A percentile compares a stretch with the other conserved stretches of the same genome.
phyloP scores from a whole-genome alignment of 2,797 vertebrate species.

The Sciurus carolinensis region DNA sequence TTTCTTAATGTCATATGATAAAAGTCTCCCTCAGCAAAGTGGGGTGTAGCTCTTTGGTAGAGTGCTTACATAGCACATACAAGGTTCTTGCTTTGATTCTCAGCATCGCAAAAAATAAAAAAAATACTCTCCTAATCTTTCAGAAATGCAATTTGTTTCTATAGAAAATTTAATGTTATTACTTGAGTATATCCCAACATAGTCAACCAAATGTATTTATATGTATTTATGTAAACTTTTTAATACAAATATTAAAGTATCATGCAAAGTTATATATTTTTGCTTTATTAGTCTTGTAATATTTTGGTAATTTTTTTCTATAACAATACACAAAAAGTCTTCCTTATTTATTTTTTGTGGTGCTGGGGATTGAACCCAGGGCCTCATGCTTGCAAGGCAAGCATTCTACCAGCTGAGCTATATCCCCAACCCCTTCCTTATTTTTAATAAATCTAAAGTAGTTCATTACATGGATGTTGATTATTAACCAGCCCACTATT shows the following conservation, averaged over 20 bases:
- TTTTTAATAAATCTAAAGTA: conserved; percentile 19
- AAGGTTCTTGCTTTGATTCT: neutral
- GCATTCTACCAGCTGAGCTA: too few species aligned
- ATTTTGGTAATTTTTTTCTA: conserved; percentile 35
- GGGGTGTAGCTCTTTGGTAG: neutral
- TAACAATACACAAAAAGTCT: neutral
- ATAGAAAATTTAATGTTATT: neutral
- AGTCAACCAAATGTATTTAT: neutral
- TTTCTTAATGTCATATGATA: neutral
- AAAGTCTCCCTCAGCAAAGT: neutral
- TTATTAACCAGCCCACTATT: neutral
- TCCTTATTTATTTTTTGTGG: neutral
- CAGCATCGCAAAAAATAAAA: neutral
- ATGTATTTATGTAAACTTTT: neutral
- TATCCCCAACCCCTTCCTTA: neutral
- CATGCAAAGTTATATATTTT: neutral
- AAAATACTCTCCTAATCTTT: neutral
- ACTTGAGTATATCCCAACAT: conserved; percentile 33
- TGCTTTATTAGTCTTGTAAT: neutral
- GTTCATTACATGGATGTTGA: neutral
- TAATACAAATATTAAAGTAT: neutral
- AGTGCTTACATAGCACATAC: neutral
- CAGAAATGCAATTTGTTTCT: neutral
- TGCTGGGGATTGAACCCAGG: too few species aligned
- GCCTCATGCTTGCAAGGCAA: too few species aligned